Evolutionary conservation across 2,113 vertebrate species (phyloP).

Genomic region (Microcebus ravelobensis): DNA sequence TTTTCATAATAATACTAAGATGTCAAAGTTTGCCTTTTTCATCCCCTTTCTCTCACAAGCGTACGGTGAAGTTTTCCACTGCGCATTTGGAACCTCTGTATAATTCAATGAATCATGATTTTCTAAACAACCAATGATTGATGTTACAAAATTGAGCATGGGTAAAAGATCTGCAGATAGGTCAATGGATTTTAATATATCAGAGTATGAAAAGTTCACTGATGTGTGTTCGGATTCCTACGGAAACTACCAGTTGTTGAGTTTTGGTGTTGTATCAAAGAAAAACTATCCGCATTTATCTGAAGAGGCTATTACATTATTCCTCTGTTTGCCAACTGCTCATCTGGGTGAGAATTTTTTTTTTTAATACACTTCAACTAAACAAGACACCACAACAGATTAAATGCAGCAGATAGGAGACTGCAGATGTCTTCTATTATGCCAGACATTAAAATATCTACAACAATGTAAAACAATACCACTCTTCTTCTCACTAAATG

Average conservation of each 20-base stretch:
- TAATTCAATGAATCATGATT: not conserved
- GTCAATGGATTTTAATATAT: not conserved
- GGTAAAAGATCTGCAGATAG: not conserved
- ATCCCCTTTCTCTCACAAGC: not conserved
- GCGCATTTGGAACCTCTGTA: not conserved
- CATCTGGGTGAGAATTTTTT: not conserved
- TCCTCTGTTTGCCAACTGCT: not conserved
- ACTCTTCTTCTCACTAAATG: not conserved
- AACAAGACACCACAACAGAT: not conserved
- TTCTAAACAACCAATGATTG: not conserved
- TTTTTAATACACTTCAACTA: not conserved
- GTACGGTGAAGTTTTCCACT: not conserved
- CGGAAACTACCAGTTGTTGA: not conserved
- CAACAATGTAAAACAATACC: not conserved
- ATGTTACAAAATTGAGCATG: not conserved
- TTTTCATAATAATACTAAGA: not conserved
- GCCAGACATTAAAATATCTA: not conserved
- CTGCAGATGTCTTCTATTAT: not conserved
- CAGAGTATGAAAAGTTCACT: not conserved
- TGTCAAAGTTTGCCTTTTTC: not conserved
- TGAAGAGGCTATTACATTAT: not conserved
- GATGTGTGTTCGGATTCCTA: not conserved
- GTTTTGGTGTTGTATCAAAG: conserved; percentile 24
- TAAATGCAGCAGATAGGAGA: not conserved
- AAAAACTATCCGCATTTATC: not conserved